Conservation (phyloP, 2,888 invertebrate species). For the Nomada ferruginata region DNA sequence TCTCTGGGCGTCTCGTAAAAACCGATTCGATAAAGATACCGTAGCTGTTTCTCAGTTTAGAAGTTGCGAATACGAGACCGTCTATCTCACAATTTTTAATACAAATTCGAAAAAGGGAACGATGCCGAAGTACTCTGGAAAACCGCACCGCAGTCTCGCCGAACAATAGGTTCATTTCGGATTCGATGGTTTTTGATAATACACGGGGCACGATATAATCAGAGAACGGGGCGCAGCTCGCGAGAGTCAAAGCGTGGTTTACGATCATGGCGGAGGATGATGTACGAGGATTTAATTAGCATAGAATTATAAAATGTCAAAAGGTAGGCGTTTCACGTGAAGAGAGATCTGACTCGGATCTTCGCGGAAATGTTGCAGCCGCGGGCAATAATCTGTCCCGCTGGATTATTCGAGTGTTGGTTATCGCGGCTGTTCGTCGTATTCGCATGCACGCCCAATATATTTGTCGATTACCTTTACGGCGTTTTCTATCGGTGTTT, state of each 20-base stretch:
- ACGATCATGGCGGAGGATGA: conserved; percentile 41
- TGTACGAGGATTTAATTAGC: conserved; percentile 66
- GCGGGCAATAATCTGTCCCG: conserved; percentile 62
- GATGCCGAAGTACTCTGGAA: not conserved
- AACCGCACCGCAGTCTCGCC: not conserved
- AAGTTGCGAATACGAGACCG: conserved; percentile 27
- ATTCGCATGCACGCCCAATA: conserved; percentile 58
- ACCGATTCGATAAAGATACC: conserved; percentile 63
- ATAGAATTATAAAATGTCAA: conserved; percentile 70
- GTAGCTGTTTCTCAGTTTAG: conserved; percentile 27
- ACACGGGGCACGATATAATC: conserved; percentile 23
- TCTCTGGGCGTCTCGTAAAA: conserved; percentile 54
- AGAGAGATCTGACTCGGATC: conserved; percentile 40
- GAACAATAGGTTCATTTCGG: conserved; percentile 26
- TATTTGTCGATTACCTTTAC: conserved; percentile 47
- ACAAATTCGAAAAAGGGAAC: conserved; percentile 22
- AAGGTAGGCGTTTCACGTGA: conserved; percentile 56
- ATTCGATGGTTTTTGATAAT: not conserved
- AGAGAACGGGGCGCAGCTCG: conserved; percentile 6
- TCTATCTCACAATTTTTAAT: conserved; percentile 7
- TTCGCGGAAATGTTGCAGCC: conserved; percentile 58
- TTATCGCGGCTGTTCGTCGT: conserved; percentile 45
- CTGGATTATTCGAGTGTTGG: conserved; percentile 54
- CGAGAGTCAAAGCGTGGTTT: conserved; percentile 52
- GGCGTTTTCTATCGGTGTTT: conserved; percentile 43